Evolutionary conservation across 2,113 vertebrate species (phyloP).

Genomic region (Gymnorhina tibicen): DNA sequence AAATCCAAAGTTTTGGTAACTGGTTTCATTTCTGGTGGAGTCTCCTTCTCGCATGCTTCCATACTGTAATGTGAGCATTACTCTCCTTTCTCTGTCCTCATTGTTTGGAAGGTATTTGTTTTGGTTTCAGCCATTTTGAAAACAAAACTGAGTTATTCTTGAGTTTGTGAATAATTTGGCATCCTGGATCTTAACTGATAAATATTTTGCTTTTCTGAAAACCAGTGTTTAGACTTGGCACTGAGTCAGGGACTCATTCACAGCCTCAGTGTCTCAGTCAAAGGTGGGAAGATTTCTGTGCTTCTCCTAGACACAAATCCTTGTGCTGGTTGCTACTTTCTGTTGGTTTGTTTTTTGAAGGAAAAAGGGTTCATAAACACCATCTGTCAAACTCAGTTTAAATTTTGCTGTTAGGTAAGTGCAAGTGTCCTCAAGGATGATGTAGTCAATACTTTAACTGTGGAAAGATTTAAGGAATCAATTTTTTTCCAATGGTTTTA

Average conservation of each 20-base stretch:
- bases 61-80: fast-evolving
- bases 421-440: neutral
- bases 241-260: neutral
- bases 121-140: neutral
- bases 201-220: neutral
- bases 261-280: neutral
- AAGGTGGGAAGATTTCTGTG: neutral
- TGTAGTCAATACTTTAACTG: neutral
- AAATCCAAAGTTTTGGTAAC: neutral
- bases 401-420: neutral
- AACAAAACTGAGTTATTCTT: neutral
- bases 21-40: neutral
- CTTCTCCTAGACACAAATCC: neutral
- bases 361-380: neutral
- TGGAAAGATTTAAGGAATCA: neutral
- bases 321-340: neutral
- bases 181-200: neutral
- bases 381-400: neutral
- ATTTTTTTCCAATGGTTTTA: neutral
- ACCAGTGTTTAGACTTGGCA: neutral
- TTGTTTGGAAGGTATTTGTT: neutral
- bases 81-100: neutral
- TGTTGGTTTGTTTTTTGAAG: neutral
- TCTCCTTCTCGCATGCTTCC: neutral
- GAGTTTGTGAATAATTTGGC: neutral